Percentiles rank a stretch among this genome's conserved stretches.
Evolutionary conservation across 2,113 vertebrate genomes (phyloP).

Genomic region (Neogobius melanostomus): DNA sequence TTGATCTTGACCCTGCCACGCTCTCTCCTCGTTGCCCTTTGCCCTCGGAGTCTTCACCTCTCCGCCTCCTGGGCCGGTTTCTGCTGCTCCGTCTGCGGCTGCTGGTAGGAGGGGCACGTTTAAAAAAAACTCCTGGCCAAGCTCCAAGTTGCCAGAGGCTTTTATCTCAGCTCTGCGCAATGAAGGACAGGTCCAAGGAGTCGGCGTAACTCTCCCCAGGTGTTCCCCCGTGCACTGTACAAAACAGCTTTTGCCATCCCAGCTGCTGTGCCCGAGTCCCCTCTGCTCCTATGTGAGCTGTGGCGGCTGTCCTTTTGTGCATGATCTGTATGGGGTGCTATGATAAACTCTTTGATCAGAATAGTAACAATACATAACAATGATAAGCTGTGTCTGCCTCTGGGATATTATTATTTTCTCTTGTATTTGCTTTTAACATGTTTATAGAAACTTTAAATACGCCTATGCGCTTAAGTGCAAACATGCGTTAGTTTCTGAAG

Average conservation of each 20-base stretch:
- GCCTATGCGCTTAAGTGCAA: too few species aligned
- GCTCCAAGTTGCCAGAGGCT: slow-evolving; percentile 51
- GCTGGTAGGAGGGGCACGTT: neutral
- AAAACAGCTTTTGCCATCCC: slow-evolving; percentile 58
- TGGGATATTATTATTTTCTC: too few species aligned
- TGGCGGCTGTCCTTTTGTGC: neutral
- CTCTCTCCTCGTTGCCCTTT: slow-evolving; percentile 38
- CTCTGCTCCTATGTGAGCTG: slow-evolving; percentile 15
- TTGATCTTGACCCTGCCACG: slow-evolving; percentile 44
- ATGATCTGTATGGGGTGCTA: slow-evolving; percentile 14
- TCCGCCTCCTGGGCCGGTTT: slow-evolving; percentile 22
- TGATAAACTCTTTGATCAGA: neutral
- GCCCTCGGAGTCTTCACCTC: slow-evolving; percentile 42
- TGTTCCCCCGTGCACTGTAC: slow-evolving; percentile 43
- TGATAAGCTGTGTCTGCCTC: neutral
- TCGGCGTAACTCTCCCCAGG: slow-evolving; percentile 60
- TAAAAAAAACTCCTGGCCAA: slow-evolving; percentile 30
- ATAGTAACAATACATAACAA: neutral
- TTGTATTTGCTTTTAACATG: too few species aligned
- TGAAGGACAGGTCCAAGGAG: slow-evolving; percentile 41
- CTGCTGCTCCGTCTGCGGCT: slow-evolving; percentile 1
- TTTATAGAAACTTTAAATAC: too few species aligned
- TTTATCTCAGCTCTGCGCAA: slow-evolving; percentile 49
- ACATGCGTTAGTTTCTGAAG: too few species aligned
- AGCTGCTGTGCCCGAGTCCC: slow-evolving; percentile 49